Percentiles rank a stretch among this genome's conserved stretches.
Conservation (phyloP, 2,888 invertebrate species). For the Campopleginae sp. region DNA sequence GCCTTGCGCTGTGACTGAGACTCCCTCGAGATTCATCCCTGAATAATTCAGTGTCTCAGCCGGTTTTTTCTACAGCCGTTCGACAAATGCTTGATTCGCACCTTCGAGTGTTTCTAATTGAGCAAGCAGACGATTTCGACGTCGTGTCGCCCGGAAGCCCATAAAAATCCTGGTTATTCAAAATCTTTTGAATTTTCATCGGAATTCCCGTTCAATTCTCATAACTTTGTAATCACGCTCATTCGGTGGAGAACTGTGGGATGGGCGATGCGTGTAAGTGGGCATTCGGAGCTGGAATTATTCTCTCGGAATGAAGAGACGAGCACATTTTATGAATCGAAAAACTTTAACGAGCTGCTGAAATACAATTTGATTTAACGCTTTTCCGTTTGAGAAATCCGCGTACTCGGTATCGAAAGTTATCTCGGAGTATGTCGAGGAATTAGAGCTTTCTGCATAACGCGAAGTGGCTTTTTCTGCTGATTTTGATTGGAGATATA, state of each 20-base stretch:
- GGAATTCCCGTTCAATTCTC: neutral
- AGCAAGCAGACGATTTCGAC: neutral
- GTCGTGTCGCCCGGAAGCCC: neutral
- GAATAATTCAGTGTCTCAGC: constrained; percentile 21
- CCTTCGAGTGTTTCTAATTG: neutral
- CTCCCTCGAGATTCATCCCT: neutral
- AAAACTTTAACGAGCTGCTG: neutral
- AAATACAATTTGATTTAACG: neutral
- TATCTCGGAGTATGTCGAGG: constrained; percentile 9
- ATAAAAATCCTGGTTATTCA: neutral
- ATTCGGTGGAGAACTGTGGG: neutral
- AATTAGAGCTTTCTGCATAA: constrained; percentile 46
- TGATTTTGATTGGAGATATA: constrained; percentile 30
- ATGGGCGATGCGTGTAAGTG: neutral
- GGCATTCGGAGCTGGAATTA: neutral
- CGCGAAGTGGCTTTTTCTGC: constrained; percentile 43
- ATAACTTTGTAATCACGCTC: neutral
- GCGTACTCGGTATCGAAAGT: constrained; percentile 19
- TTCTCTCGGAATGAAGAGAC: neutral
- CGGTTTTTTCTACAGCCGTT: neutral
- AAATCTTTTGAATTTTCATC: neutral
- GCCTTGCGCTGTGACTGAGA: neutral
- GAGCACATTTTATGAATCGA: neutral
- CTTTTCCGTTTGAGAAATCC: neutral
- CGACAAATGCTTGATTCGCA: constrained; percentile 21